Percentiles rank a stretch among this genome's conserved stretches.
phyloP scores from a whole-genome alignment of 2,888 invertebrate genomes.

The Agonopterix arenella region DNA sequence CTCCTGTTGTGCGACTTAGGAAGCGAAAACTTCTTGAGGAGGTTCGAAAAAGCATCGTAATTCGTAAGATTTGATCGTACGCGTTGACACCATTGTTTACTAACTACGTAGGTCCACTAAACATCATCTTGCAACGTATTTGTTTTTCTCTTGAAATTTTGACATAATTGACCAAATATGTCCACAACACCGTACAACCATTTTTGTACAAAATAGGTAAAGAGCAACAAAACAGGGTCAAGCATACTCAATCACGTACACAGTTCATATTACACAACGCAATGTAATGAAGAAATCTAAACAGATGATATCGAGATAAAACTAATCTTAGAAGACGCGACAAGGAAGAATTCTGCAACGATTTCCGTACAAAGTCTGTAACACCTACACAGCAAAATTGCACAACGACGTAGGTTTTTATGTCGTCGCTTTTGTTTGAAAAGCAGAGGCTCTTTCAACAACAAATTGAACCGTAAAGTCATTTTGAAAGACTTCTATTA shows the following conservation, averaged over 20 bases:
- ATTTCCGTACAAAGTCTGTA: slow-evolving; percentile 46
- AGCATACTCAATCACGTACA: neutral
- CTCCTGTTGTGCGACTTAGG: too few species aligned
- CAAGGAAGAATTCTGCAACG: slow-evolving; percentile 46
- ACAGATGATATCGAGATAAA: slow-evolving; percentile 25
- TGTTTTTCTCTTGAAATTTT: slow-evolving; percentile 4
- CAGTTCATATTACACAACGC: slow-evolving; percentile 24
- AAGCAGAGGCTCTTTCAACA: slow-evolving; percentile 24
- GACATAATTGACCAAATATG: slow-evolving; percentile 3
- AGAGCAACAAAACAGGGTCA: neutral
- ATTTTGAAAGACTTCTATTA: slow-evolving; percentile 4
- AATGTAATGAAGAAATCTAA: slow-evolving; percentile 21
- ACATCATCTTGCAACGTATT: slow-evolving; percentile 3
- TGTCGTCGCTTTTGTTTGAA: slow-evolving; percentile 36
- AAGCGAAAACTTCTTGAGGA: too few species aligned
- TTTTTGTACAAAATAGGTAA: neutral
- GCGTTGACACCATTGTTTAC: neutral
- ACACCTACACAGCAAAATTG: slow-evolving; percentile 41
- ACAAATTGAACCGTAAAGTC: slow-evolving; percentile 31
- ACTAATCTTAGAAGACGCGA: slow-evolving; percentile 33
- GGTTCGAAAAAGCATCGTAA: too few species aligned
- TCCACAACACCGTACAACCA: neutral
- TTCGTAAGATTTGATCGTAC: too few species aligned
- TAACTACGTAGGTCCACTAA: neutral
- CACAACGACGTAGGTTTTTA: slow-evolving; percentile 39